Evolutionary conservation across 2,113 vertebrate genomes (phyloP), one percentile per base, ranked within the genome.

Genomic region (Panurus biarmicus): DNA sequence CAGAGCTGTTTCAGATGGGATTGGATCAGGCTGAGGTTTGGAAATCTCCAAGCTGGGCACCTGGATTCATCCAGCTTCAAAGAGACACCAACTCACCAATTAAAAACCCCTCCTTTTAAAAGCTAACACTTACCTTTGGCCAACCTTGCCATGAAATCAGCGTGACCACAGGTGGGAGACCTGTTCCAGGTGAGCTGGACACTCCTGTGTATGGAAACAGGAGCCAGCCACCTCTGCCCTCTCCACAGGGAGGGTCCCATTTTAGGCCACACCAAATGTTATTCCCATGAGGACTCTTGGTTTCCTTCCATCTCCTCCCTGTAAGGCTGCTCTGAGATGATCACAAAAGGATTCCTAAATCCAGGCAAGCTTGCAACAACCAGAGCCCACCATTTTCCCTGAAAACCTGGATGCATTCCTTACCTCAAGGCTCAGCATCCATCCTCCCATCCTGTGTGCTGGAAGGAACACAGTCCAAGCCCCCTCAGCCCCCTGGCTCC

Each of bases 271-370:
- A 6, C 10, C 40, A 60, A 14, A 36, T 1, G 7, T 19, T 8
- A 10, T 1, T 38, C 7, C n/a, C 26, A 13, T 1, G 14, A 36
- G 38, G 65, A 17, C 36, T 10, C 40, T 1, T 29, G 36, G 79
- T 31, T 3, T 42, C 77, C 45, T 45, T n/a, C 47, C 44, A 42
- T 8, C 61, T 24, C 14, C 33, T 35, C 47, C 5, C 2, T 0
- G 2, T 0, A 6, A 50, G 20, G 54, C 9, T 56, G 50, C 54
- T 74, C 18, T 10, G 42, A 73, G 40, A 24, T 0, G 0, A 18
- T 23, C n/a, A 28, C 19, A 15, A 44, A 19, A 38, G 9, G 54
- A 25, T 47, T 44, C n/a, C 69, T 19, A 56, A 56, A 51, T 4
- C 26, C 77, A 31, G 73, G 58, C 0, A 5, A 21, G 38, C 19